A percentile compares a stretch with the other conserved stretches of the same genome.
Evolutionary conservation across 2,113 vertebrate species (phyloP).

Genomic region (Turnix velox): DNA sequence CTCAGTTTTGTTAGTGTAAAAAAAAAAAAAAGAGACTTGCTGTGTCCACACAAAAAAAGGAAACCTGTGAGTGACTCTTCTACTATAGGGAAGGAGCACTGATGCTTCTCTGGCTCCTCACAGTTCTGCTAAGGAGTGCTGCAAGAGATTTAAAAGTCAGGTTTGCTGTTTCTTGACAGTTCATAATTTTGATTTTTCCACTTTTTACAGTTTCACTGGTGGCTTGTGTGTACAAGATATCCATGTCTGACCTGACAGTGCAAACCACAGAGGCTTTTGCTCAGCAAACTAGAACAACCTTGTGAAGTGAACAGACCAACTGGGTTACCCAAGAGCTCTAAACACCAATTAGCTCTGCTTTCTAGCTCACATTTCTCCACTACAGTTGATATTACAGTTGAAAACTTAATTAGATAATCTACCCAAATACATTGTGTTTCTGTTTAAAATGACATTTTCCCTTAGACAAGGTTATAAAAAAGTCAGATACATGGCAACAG

Average conservation of each 20-base stretch:
- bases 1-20: background rate
- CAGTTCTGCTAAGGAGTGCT: background rate
- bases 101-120: background rate
- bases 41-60: background rate
- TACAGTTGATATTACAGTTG: background rate
- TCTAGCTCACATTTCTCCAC: background rate
- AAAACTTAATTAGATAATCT: slow-evolving; percentile 16
- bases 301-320: background rate
- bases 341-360: background rate
- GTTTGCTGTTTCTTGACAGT: background rate
- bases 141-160: background rate
- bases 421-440: background rate
- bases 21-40: background rate
- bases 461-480: slow-evolving; percentile 24
- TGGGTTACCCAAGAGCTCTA: background rate
- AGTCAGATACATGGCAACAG: background rate
- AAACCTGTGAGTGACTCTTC: background rate
- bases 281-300: background rate
- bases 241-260: background rate
- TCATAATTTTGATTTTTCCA: background rate
- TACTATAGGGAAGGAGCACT: background rate
- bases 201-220: background rate
- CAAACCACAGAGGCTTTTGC: background rate
- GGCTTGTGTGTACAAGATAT: background rate
- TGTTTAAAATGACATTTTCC: slow-evolving; percentile 31